A percentile compares a stretch with the other conserved stretches of the same genome.
These are phyloP conservation scores for Polietes domitor DNA, from an alignment of 2,888 invertebrate species.

Conservation along the genomic window DNA sequence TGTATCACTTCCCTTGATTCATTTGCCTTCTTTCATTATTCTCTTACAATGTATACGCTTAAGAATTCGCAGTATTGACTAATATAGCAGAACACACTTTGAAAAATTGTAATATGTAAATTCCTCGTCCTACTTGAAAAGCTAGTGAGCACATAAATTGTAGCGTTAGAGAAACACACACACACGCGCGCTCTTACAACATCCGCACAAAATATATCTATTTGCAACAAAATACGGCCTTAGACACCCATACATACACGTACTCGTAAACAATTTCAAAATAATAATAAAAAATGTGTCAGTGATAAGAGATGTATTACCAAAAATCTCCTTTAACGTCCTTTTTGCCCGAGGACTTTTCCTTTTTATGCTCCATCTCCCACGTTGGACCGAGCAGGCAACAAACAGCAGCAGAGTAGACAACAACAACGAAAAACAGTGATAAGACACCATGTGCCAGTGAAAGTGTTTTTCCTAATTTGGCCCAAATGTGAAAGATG, in stretches of 20 bases:
- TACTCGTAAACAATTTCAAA: conserved; percentile 67
- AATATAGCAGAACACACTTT: not conserved
- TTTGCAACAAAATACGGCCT: conserved; percentile 4
- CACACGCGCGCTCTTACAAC: not conserved
- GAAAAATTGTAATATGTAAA: not conserved
- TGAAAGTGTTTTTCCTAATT: conserved; percentile 73
- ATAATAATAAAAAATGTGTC: conserved; percentile 72
- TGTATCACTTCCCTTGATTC: not conserved
- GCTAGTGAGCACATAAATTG: conserved; percentile 1
- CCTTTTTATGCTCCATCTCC: conserved; percentile 41
- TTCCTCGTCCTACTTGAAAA: not conserved
- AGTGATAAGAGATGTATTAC: conserved; percentile 65
- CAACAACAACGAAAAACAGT: conserved; percentile 29
- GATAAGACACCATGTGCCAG: conserved; percentile 67
- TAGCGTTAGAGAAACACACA: not conserved
- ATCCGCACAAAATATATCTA: not conserved
- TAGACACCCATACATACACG: not conserved
- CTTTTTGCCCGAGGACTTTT: conserved; percentile 63
- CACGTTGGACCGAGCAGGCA: not conserved
- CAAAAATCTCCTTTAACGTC: conserved; percentile 41
- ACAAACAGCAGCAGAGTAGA: conserved; percentile 34
- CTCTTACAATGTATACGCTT: not conserved
- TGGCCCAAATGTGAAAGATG: conserved; percentile 70
- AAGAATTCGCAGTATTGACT: not conserved
- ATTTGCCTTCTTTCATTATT: not conserved